Base-by-base conservation (phyloP, 2,888 invertebrate species). In the Ormyrus pomaceus region DNA sequence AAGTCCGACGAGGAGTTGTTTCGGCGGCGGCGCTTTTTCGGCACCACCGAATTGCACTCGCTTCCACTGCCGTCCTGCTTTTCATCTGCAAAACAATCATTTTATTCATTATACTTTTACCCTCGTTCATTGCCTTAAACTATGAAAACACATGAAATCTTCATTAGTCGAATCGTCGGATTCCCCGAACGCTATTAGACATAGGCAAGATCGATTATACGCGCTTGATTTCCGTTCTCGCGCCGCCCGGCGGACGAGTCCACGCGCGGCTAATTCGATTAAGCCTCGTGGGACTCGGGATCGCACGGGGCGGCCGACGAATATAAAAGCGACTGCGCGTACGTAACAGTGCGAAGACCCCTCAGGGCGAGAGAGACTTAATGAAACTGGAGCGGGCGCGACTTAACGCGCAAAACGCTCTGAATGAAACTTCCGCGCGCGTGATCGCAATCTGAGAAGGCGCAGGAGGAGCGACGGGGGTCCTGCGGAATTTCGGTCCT, bases 31-130 rank as follows among this genome's bases (percentile, higher is more conserved):
- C 89, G 87, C 78, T 92, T 91, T 85, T 91, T 92, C 76, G 91
- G 91, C 80, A 91, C 91, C 80, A 91, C 91, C 55, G 90, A 89
- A 81, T 91, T 91, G 75, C 91, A 89, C 82, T 91, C 91, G 84
- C 91, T 91, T 6, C 91, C 91, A 81, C 91, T 91, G 82, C 91
- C 91, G 59, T 89, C 90, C 66, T 85, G 85, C 55, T 87, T 86
- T 64, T 88, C 88, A 59, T 90, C 90, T 85, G 78, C 46, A 62
- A 75, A 34, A 4, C 3, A 34, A 34, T 4, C 34, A 34, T 34
- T 34, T 34, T 34, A 34, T 34, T 34, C 34, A 34, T 34, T 34
- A 34, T 34, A 34, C 2, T 34, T 34, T 34, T 34, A 34, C 4
- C 34, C 3, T 34, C 34, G 34, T 34, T 4, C 4, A 4, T 34